Percentiles rank a stretch among this genome's conserved stretches.
Conservation (phyloP, 2,888 invertebrate genomes). For the Electrophaes corylata region DNA sequence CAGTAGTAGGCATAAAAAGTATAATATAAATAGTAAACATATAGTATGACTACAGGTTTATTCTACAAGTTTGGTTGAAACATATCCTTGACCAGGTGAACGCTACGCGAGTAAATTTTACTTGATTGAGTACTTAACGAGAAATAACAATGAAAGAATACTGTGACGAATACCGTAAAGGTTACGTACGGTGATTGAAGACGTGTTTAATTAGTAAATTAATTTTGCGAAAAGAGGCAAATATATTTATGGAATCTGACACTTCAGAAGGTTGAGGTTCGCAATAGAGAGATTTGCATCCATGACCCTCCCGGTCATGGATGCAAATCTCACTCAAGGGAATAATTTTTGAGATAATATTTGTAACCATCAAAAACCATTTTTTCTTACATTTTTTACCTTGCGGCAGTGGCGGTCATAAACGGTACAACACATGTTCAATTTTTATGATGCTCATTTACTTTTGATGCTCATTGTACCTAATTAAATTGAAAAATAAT, state of each 20-base stretch:
- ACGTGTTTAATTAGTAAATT: constrained; percentile 4
- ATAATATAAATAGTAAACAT: neutral
- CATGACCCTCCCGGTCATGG: too few relatives aligned
- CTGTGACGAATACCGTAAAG: constrained; percentile 22
- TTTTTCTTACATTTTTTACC: too few relatives aligned
- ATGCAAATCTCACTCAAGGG: too few relatives aligned
- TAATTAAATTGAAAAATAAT: too few relatives aligned
- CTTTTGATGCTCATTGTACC: too few relatives aligned
- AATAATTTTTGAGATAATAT: too few relatives aligned
- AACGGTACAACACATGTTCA: too few relatives aligned
- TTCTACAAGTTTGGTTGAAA: constrained; percentile 1
- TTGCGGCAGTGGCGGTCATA: too few relatives aligned
- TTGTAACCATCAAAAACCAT: too few relatives aligned
- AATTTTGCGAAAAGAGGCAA: neutral
- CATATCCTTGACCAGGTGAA: constrained; percentile 34
- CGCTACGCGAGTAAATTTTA: constrained; percentile 17
- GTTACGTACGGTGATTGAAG: constrained; percentile 8
- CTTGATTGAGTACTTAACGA: constrained; percentile 32
- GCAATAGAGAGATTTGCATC: too few relatives aligned
- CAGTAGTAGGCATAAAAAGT: neutral
- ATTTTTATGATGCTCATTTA: too few relatives aligned
- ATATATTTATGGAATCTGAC: neutral
- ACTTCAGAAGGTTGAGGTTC: too few relatives aligned
- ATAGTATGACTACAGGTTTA: constrained; percentile 10
- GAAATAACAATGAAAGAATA: constrained; percentile 21